Evolutionary conservation across 2,888 invertebrate genomes (phyloP).

Genomic region (Orchestes rusci): DNA sequence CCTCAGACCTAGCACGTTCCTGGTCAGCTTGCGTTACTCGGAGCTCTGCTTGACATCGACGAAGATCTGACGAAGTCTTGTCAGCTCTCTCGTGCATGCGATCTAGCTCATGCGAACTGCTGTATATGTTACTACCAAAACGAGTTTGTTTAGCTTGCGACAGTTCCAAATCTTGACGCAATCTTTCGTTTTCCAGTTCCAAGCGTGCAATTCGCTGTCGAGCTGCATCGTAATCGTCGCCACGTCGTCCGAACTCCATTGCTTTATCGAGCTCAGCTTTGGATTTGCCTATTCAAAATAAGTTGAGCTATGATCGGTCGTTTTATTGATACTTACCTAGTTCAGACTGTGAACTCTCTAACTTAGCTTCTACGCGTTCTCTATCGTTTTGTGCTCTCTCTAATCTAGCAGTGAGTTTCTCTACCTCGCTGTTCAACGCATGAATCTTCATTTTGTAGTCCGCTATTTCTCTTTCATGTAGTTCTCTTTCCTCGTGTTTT

Average conservation of each 20-base stretch:
- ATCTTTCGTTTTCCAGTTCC: constrained; percentile 84
- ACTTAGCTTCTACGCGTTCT: constrained; percentile 81
- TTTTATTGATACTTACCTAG: constrained; percentile 39
- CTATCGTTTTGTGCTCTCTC: constrained; percentile 87
- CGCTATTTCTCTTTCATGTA: constrained; percentile 87
- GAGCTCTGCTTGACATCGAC: constrained; percentile 83
- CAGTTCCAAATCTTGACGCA: constrained; percentile 73
- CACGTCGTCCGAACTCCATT: constrained; percentile 81
- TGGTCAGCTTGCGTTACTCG: constrained; percentile 88
- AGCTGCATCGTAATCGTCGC: constrained; percentile 82
- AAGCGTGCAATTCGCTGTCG: constrained; percentile 75
- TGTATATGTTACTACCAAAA: constrained; percentile 74
- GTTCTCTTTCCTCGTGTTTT: constrained; percentile 90
- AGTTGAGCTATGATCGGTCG: not conserved
- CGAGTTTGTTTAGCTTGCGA: constrained; percentile 59
- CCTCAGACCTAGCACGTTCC: constrained; percentile 77
- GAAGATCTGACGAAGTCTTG: constrained; percentile 74
- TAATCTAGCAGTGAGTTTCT: constrained; percentile 77
- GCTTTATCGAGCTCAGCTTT: constrained; percentile 91
- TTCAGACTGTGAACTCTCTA: constrained; percentile 89
- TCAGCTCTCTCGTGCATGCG: constrained; percentile 79
- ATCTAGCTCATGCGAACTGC: constrained; percentile 65
- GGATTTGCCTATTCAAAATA: constrained; percentile 60
- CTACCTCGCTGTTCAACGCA: constrained; percentile 84
- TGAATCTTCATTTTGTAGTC: constrained; percentile 94